These are phyloP conservation scores for Scaeva pyrastri DNA, from an alignment of 2,888 invertebrate species.

Conservation along the genomic window DNA sequence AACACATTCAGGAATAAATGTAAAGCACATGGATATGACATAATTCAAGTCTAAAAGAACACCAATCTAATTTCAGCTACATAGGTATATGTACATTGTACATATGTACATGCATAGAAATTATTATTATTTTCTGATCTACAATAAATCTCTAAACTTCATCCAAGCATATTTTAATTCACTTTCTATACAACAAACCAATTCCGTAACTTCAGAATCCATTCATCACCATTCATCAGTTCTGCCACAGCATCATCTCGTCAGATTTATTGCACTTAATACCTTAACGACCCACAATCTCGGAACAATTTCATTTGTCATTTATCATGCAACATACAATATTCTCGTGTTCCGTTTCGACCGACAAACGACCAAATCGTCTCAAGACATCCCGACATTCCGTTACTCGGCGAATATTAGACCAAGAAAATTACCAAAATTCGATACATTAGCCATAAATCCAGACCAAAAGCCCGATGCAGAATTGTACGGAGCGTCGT, in stretches of 20 bases:
- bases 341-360: background rate
- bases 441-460: constrained; percentile 72
- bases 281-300: constrained; percentile 51
- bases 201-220: constrained; percentile 30
- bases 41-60: background rate
- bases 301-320: constrained; percentile 56
- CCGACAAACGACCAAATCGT: constrained; percentile 2
- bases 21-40: no score
- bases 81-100: background rate
- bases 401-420: constrained; percentile 36
- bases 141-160: background rate
- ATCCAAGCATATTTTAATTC: constrained; percentile 9
- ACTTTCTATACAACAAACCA: constrained; percentile 25
- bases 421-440: constrained; percentile 64
- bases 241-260: constrained; percentile 38
- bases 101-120: background rate
- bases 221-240: constrained; percentile 62
- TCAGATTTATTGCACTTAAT: constrained; percentile 58
- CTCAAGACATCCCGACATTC: constrained; percentile 20
- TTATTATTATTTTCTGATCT: background rate
- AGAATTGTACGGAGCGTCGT: constrained; percentile 12
- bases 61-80: background rate
- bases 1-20: no score
- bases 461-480: constrained; percentile 38
- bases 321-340: constrained; percentile 63